phyloP scores from a whole-genome alignment of 2,797 vertebrate genomes.

The Benthosema pterotum region DNA sequence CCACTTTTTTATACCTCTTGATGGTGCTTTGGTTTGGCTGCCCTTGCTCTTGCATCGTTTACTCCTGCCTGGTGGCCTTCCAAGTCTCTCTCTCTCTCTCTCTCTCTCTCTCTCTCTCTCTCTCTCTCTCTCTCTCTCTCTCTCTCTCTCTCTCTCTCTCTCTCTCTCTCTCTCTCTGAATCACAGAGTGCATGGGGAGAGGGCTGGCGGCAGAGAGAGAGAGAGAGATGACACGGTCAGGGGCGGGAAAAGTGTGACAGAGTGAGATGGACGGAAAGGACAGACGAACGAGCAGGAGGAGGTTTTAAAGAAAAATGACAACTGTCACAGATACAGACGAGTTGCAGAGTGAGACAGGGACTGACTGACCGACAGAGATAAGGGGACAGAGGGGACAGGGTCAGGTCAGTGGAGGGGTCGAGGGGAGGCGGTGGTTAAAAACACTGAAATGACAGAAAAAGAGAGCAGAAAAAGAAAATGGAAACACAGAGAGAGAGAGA shows the following conservation, averaged over 20 bases:
- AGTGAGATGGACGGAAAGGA: conserved; percentile 1
- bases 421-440: too few species aligned
- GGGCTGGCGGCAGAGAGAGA: too few species aligned
- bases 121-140: conserved; percentile 18
- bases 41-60: conserved; percentile 28
- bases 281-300: too few species aligned
- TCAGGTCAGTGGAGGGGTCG: too few species aligned
- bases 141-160: conserved; percentile 21
- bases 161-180: conserved; percentile 20
- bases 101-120: conserved; percentile 24
- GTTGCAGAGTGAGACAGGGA: too few species aligned
- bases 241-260: conserved; percentile 4
- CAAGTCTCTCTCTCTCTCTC: conserved; percentile 27
- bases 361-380: too few species aligned
- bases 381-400: too few species aligned
- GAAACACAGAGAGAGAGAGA: conserved; percentile 6
- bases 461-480: conserved; percentile 2
- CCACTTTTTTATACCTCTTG: conserved; percentile 25
- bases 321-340: too few species aligned
- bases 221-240: conserved; percentile 15
- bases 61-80: conserved; percentile 41
- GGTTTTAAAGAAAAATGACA: too few species aligned
- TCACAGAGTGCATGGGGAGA: conserved; percentile 8
- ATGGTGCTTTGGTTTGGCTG: conserved; percentile 21
- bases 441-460: neutral